These are phyloP conservation scores for Sitobion miscanthi DNA, from an alignment of 1,140 invertebrate species.

Conservation along the genomic window DNA sequence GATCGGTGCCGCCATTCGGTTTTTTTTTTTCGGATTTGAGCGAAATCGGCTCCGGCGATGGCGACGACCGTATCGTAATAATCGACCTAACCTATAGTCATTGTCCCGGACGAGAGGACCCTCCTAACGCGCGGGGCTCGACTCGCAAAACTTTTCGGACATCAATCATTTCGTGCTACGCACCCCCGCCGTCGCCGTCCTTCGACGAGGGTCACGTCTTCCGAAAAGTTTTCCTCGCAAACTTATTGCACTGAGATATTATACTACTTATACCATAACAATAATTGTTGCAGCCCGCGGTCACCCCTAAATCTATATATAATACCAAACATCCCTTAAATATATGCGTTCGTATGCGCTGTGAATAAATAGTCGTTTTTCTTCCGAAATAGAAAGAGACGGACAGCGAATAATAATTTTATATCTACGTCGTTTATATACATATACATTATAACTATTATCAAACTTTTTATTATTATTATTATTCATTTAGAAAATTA, in stretches of 20 bases:
- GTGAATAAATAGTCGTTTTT: not conserved
- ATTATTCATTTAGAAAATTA: too few species aligned
- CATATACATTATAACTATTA: not conserved
- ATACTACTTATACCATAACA: slow-evolving; percentile 2
- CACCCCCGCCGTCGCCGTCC: not conserved
- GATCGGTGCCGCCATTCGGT: not conserved
- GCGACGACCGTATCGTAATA: not conserved
- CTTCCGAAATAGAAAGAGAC: not conserved
- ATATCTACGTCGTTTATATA: not conserved
- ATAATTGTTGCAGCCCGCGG: not conserved
- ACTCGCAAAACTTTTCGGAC: not conserved
- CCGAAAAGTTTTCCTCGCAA: not conserved
- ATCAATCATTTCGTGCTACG: not conserved
- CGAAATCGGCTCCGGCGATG: not conserved
- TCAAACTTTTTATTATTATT: too few species aligned
- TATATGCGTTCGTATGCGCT: not conserved
- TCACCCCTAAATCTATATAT: not conserved
- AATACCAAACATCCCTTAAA: not conserved
- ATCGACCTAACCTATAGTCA: not conserved
- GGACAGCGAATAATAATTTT: not conserved
- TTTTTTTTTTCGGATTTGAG: not conserved
- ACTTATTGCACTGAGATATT: slow-evolving; percentile 4
- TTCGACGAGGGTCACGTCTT: not conserved
- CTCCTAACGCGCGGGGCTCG: not conserved
- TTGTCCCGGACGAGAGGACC: not conserved